phyloP scores from a whole-genome alignment of 2,113 vertebrate genomes.

The Bubo scandiacus region DNA sequence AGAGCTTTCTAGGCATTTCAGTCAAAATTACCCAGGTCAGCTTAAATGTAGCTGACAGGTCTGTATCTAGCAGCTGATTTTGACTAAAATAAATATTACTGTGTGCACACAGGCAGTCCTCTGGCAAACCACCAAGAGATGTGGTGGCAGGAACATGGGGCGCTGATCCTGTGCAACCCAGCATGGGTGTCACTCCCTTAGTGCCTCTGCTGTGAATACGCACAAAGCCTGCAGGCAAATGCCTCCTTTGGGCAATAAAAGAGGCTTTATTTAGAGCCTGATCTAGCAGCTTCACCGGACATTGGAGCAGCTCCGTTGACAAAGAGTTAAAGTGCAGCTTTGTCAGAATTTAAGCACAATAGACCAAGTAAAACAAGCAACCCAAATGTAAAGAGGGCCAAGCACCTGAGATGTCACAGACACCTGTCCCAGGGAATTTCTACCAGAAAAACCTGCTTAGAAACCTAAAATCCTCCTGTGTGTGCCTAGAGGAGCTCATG shows the following conservation, averaged over 20 bases:
- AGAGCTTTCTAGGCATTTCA: not conserved
- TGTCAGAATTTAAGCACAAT: not conserved
- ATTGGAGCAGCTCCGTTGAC: no score
- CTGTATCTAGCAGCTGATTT: not conserved
- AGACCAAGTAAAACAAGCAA: not conserved
- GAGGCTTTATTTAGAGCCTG: not conserved
- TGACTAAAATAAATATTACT: not conserved
- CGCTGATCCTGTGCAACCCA: not conserved
- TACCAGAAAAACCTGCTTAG: not conserved
- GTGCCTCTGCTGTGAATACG: not conserved
- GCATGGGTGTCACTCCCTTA: not conserved
- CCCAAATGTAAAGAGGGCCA: not conserved
- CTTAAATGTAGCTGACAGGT: not conserved
- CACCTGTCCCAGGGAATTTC: not conserved
- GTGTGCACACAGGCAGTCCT: not conserved
- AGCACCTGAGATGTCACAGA: not conserved
- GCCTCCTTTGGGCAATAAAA: not conserved
- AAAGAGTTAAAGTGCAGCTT: not conserved
- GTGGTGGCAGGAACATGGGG: not conserved
- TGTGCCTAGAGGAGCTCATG: not conserved
- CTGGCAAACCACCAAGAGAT: not conserved
- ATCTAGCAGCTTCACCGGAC: not conserved
- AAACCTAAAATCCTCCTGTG: not conserved
- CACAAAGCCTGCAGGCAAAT: not conserved
- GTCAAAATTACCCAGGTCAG: not conserved